phyloP scores from a whole-genome alignment of 2,888 invertebrate genomes.

The Dryobotodes eremita region DNA sequence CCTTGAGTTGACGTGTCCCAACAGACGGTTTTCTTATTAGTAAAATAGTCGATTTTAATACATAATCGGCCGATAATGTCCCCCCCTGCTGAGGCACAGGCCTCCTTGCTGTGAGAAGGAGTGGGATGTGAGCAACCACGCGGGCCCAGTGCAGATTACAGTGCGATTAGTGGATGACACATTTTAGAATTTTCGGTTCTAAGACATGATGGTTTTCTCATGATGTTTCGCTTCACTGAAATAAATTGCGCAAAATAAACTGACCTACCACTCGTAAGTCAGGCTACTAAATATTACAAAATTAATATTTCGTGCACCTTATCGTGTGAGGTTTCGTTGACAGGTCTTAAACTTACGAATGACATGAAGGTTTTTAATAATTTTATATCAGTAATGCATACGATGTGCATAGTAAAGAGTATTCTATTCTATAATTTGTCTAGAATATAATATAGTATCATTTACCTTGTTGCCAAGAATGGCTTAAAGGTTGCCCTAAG shows the following conservation, averaged over 20 bases:
- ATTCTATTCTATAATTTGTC: background rate
- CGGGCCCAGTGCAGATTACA: no score
- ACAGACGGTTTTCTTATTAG: no score
- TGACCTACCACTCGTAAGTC: background rate
- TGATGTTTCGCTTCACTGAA: background rate
- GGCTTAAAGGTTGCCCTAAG: constrained; percentile 75
- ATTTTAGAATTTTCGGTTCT: background rate
- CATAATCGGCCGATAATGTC: background rate
- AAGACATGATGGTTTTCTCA: background rate
- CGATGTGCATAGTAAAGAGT: background rate
- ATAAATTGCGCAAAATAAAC: background rate
- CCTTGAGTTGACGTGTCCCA: no score
- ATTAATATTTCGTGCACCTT: background rate
- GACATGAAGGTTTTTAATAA: background rate
- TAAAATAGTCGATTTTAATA: no score
- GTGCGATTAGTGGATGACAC: background rate
- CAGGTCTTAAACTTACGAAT: background rate
- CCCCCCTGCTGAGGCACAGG: no score
- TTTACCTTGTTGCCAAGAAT: constrained; percentile 80
- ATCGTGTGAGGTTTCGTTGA: background rate
- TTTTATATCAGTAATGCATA: background rate
- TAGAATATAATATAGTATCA: no score
- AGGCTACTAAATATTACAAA: background rate
- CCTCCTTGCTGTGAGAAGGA: background rate
- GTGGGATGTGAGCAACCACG: background rate